Conservation (phyloP, 2,113 vertebrate genomes). For the Synchiropus splendidus region DNA sequence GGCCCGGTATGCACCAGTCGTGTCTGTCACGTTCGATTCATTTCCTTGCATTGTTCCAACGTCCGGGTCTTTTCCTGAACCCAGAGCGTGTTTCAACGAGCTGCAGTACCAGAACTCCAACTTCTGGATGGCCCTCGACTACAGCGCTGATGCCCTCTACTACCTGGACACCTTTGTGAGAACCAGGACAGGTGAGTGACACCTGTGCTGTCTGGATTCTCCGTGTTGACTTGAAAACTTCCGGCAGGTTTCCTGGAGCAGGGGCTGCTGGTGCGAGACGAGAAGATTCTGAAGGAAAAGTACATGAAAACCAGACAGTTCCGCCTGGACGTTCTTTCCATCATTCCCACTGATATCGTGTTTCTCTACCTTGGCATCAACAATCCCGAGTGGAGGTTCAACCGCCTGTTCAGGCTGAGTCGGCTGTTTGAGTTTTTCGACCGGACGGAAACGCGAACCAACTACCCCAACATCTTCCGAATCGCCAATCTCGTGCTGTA, state of each 20-base stretch:
- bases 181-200: conserved; percentile 80
- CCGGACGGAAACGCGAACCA: conserved; percentile 85
- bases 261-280: conserved; percentile 83
- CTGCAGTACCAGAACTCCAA: conserved; percentile 68
- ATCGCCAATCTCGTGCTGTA: conserved; percentile 85
- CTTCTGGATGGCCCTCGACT: conserved; percentile 84
- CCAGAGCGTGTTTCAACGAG: conserved; percentile 88
- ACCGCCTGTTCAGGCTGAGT: conserved; percentile 72
- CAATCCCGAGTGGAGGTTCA: conserved; percentile 83
- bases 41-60: neutral
- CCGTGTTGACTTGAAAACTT: too few relatives aligned
- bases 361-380: conserved; percentile 75
- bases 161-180: conserved; percentile 72
- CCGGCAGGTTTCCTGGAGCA: conserved; percentile 88
- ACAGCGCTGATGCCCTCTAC: conserved; percentile 76
- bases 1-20: conserved; percentile 72
- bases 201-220: too few relatives aligned
- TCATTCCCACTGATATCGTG: conserved; percentile 79
- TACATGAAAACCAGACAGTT: conserved; percentile 77
- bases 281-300: conserved; percentile 68
- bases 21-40: neutral
- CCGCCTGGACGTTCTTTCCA: conserved; percentile 76
- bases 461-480: conserved; percentile 84
- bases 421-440: conserved; percentile 90
- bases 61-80: too few relatives aligned